These are phyloP conservation scores for Clistopyga incitator DNA, from an alignment of 2,888 invertebrate species.

Conservation along the genomic window DNA sequence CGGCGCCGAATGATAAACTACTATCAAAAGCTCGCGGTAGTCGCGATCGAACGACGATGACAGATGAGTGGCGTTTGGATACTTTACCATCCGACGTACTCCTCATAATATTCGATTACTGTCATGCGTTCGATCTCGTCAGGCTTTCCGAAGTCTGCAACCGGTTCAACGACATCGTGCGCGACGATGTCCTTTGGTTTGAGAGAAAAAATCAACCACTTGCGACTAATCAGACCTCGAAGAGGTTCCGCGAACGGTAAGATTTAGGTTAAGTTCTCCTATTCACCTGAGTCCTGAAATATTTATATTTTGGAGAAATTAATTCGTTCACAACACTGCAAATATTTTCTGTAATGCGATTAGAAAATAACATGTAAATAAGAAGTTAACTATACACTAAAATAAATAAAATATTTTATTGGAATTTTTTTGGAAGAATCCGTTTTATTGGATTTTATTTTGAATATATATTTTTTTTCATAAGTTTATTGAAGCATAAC, in stretches of 20 bases:
- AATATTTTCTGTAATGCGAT: no score
- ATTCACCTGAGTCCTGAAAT: not conserved
- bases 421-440: no score
- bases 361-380: no score
- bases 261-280: slow-evolving; percentile 70
- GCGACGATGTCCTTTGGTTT: slow-evolving; percentile 82
- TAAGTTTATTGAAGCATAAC: not conserved
- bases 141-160: slow-evolving; percentile 85
- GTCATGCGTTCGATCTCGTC: slow-evolving; percentile 85
- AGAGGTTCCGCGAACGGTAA: slow-evolving; percentile 78
- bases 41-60: slow-evolving; percentile 73
- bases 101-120: slow-evolving; percentile 85
- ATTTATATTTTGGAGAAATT: no score
- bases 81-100: slow-evolving; percentile 85
- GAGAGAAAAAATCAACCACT: slow-evolving; percentile 77
- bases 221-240: slow-evolving; percentile 81
- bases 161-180: slow-evolving; percentile 85
- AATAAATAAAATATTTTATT: no score
- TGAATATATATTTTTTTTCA: no score
- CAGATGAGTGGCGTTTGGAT: slow-evolving; percentile 77
- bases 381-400: no score
- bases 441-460: no score
- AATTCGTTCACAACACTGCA: no score
- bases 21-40: not conserved
- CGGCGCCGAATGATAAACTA: not conserved